phyloP scores from a whole-genome alignment of 2,888 invertebrate genomes.

The Cetonia aurata region DNA sequence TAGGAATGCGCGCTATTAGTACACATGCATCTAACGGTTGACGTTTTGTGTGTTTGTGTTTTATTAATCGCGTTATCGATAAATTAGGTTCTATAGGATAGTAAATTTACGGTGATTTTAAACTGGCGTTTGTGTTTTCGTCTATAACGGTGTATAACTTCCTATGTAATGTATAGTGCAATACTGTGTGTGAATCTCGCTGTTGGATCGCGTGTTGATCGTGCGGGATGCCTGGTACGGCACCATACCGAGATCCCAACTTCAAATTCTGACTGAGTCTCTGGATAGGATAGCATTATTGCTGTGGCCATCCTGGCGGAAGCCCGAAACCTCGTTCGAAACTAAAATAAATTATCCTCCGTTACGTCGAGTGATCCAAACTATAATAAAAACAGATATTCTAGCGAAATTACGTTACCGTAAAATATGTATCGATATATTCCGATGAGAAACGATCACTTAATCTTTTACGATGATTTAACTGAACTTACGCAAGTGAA shows the following conservation, averaged over 20 bases:
- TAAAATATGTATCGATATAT: too few species aligned
- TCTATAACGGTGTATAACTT: too few species aligned
- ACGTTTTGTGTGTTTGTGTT: background rate
- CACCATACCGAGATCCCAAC: constrained; percentile 41
- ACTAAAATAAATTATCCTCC: too few species aligned
- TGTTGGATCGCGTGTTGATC: constrained; percentile 50
- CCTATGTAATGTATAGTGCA: background rate
- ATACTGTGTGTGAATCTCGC: constrained; percentile 37
- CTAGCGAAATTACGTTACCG: too few species aligned
- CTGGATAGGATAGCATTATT: constrained; percentile 22
- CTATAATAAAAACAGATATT: too few species aligned
- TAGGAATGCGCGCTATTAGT: background rate
- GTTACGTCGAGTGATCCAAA: too few species aligned
- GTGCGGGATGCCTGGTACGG: constrained; percentile 51
- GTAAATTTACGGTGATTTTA: background rate
- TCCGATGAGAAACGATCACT: too few species aligned
- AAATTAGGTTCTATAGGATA: background rate
- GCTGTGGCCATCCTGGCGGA: constrained; percentile 9
- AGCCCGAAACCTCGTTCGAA: background rate
- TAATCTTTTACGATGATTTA: too few species aligned
- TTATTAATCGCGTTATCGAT: background rate
- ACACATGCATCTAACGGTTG: too few species aligned
- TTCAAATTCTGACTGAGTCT: constrained; percentile 25
- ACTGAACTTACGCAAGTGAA: too few species aligned
- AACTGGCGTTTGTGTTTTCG: too few species aligned